Evolutionary conservation across 2,888 invertebrate species (phyloP).

Genomic region (Heliconius ethilla): DNA sequence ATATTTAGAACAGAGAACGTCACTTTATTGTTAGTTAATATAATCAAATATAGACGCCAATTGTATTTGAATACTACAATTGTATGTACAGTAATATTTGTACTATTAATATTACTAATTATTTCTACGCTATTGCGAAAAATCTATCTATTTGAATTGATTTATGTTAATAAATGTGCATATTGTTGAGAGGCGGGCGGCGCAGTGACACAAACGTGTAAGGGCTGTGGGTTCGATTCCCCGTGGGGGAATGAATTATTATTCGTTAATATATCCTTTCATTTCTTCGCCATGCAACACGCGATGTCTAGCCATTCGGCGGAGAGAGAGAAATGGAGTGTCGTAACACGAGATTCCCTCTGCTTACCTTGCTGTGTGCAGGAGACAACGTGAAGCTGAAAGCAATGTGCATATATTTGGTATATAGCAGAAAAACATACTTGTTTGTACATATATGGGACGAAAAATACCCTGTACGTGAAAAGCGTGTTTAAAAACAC

Average conservation of each 20-base stretch:
- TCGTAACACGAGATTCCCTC: no score
- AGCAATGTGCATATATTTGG: not conserved
- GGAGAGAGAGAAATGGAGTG: no score
- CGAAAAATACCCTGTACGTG: not conserved
- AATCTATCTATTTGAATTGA: not conserved
- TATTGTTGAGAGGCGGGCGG: not conserved
- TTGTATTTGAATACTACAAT: slow-evolving; percentile 14
- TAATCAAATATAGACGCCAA: slow-evolving; percentile 24
- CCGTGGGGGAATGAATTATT: no score
- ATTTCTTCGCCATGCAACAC: no score
- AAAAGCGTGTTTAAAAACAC: not conserved
- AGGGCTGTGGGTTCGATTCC: no score
- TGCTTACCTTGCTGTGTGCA: no score
- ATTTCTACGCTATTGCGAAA: not conserved
- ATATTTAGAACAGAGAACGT: slow-evolving; percentile 8
- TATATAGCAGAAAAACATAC: not conserved
- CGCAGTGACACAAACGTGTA: no score
- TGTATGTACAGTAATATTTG: not conserved
- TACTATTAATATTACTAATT: slow-evolving; percentile 1
- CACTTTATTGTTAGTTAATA: slow-evolving; percentile 13
- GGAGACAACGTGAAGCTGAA: no score
- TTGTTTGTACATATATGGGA: no score
- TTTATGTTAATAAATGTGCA: not conserved
- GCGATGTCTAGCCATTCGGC: no score
- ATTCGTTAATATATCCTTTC: no score